A percentile compares a stretch with the other conserved stretches of the same genome.
phyloP scores from a whole-genome alignment of 1,140 invertebrate genomes.

The Oncopodura yosiiana region DNA sequence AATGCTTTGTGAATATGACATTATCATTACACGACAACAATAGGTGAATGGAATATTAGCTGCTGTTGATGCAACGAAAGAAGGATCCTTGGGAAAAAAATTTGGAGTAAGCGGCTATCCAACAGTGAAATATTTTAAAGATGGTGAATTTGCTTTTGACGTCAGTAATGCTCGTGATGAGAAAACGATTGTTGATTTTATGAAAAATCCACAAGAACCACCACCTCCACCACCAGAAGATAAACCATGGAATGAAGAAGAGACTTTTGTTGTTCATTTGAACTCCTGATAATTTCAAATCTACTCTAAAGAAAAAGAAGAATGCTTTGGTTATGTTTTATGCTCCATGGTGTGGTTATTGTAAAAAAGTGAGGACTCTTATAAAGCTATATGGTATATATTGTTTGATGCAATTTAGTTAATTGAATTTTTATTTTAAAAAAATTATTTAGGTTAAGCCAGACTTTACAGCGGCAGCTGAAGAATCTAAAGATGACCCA shows the following conservation, averaged over 20 bases:
- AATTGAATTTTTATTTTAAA: no score
- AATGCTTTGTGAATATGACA: background rate
- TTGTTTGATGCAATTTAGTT: no score
- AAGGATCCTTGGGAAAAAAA: slow-evolving; percentile 52
- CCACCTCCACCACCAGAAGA: slow-evolving; percentile 70
- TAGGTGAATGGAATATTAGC: slow-evolving; percentile 61
- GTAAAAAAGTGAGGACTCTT: slow-evolving; percentile 61
- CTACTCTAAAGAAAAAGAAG: slow-evolving; percentile 53
- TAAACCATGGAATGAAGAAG: slow-evolving; percentile 61
- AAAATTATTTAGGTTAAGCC: no score
- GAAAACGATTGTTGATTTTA: slow-evolving; percentile 67
- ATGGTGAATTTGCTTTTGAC: slow-evolving; percentile 67
- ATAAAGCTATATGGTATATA: no score
- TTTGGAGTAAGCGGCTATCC: slow-evolving; percentile 73
- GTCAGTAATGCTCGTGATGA: slow-evolving; percentile 59
- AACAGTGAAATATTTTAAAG: slow-evolving; percentile 66
- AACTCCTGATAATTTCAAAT: slow-evolving; percentile 58
- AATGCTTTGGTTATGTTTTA: slow-evolving; percentile 84
- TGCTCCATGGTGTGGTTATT: slow-evolving; percentile 87
- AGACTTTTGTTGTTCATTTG: slow-evolving; percentile 63
- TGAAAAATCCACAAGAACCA: slow-evolving; percentile 70
- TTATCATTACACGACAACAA: background rate
- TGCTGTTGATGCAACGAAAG: slow-evolving; percentile 72
- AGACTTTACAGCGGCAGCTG: slow-evolving; percentile 66
- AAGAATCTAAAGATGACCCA: slow-evolving; percentile 57